phyloP scores from a whole-genome alignment of 2,797 vertebrate species.

The Coluber constrictor region DNA sequence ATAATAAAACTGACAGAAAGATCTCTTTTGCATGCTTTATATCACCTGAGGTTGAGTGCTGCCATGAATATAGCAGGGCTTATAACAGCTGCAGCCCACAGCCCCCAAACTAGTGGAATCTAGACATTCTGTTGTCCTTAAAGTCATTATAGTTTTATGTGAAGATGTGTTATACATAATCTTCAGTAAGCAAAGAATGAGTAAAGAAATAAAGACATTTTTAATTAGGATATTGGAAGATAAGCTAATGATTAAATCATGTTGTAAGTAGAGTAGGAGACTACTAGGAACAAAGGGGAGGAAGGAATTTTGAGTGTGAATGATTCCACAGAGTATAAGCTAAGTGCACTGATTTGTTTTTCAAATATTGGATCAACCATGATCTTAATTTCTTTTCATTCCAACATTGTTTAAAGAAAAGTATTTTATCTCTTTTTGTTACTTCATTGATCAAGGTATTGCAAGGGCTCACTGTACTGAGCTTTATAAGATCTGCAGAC shows the following conservation, averaged over 20 bases:
- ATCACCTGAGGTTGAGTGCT: conserved; percentile 78
- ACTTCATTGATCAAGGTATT: conserved; percentile 26
- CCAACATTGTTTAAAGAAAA: not conserved
- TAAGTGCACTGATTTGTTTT: conserved; percentile 18
- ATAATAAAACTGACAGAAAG: conserved; percentile 87
- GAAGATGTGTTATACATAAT: conserved; percentile 66
- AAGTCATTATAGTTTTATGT: conserved; percentile 69
- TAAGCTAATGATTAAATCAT: conserved; percentile 44
- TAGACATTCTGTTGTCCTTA: conserved; percentile 37
- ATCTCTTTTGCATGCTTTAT: conserved; percentile 84
- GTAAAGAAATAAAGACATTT: conserved; percentile 47
- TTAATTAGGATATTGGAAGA: conserved; percentile 49
- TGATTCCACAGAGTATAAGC: not conserved
- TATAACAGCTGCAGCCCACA: conserved; percentile 74
- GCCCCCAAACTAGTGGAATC: conserved; percentile 48
- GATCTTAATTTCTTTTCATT: conserved; percentile 14
- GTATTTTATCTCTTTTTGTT: not conserved
- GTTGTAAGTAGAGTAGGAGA: conserved; percentile 28
- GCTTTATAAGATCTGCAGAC: conserved; percentile 18
- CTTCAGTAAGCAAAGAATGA: conserved; percentile 59
- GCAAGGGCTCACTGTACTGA: conserved; percentile 17
- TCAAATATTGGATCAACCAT: not conserved
- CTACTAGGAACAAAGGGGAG: not conserved
- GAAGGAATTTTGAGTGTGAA: not conserved
- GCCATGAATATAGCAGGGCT: conserved; percentile 78